Evolutionary conservation across 30 jellyfish, hydroid and myxozoan genomes (phyloP), one percentile per base, ranked within the genome.

Genomic region (Aurelia sp.): DNA sequence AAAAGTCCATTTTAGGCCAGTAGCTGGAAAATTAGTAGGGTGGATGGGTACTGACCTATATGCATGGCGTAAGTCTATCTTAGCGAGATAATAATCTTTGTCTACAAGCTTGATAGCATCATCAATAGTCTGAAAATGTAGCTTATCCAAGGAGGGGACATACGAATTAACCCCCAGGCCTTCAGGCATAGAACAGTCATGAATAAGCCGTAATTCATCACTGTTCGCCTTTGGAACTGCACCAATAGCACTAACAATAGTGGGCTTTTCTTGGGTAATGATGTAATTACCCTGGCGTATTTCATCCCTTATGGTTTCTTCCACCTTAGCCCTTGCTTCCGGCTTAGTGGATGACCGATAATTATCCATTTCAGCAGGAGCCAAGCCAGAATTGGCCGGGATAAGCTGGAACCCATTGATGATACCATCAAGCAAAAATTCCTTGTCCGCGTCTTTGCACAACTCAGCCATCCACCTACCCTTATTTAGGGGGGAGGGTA

Each of bases 341-440:
- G 24, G 24, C 20, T 58, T 58, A 4, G 24, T 58, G 24, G 67
- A 17, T 15, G 67, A 58, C 24, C 67, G 67, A 58, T 58, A 58
- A 58, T 58, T 58, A 15, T 17, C 67, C 77, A 27, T 66, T 22
- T 66, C 77, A 35, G 77, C 77, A 66, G 30, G 47, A 13, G 41
- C 20, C 19, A 66, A 22, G 41, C 63, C 10, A 16, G 77, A 18
- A 66, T 13, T 27, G 30, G 53, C 52, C 10, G 77, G 77, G 20
- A 66, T 18, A 27, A 66, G 77, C 77, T 66, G 47, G 16, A 66
- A 66, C 2, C 77, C 77, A 35, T 66, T 66, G 41, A 35, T 7
- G 7, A 66, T 35, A 11, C 77, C 77, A 7, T 66, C 77, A 66
- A 66, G 77, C n/a, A 66, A 22, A 12, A 66, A 66, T 15, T 66